Evolutionary conservation across 2,888 invertebrate genomes (phyloP), one percentile per base, ranked within the genome.

Genomic region (Troides aeacus): DNA sequence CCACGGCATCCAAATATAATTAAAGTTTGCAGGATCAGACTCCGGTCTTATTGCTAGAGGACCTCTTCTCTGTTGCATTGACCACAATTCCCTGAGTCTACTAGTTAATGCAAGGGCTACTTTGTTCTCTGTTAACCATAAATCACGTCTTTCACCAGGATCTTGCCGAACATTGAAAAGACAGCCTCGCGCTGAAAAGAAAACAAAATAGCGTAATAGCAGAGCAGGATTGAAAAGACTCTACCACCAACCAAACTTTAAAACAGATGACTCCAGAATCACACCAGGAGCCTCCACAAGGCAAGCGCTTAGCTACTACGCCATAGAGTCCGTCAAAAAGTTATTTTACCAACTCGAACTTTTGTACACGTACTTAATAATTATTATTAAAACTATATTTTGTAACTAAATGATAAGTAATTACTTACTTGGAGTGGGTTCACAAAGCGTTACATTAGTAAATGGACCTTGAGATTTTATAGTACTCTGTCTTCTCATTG

Each of bases 71-170:
- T 93, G 93, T 46, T 95, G 94, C 68, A 94, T 89, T 0, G 86
- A 76, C 88, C 88, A 90, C 0, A 91, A 75, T 0, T 77, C 79
- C 18, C 81, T 94, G 75, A 76, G 93, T 86, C 81, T 88, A 75
- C 79, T 93, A 79, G 83, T 86, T 4, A 92, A 74, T 23, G 87
- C 69, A 0, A 77, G 74, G 1, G 85, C 93, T 17, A 95, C 93
- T 73, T 92, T 93, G 7, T 91, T 91, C 15, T 93, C 93, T 67
- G 85, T 88, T 63, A 84, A 81, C 81, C 94, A 93, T 62, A 95
- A 81, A 78, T 97, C 96, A 76, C 94, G 94, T 66, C 94, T 95
- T 83, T 97, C 97, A 78, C 96, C 95, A 0, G 97, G 97, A 84
- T 97, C 97, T 65, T 93, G 93, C 0, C 94, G 94, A 60, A 97